Evolutionary conservation across 2,888 invertebrate genomes (phyloP).

Genomic region (Ophion obscuratus): DNA sequence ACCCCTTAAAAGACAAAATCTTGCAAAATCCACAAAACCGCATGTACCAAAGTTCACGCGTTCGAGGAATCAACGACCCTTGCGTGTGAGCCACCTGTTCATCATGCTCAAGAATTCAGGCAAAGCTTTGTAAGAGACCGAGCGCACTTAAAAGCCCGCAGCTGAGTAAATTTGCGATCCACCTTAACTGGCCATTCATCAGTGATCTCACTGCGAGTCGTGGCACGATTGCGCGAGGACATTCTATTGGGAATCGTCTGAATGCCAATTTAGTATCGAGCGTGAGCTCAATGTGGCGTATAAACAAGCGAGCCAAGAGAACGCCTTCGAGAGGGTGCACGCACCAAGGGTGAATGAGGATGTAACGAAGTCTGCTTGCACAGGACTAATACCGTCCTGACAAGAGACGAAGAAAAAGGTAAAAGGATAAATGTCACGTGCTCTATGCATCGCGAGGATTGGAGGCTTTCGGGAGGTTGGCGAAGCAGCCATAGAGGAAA

Average conservation of each 20-base stretch:
- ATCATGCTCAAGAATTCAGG: too few species aligned
- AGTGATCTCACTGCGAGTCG: too few species aligned
- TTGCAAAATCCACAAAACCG: too few species aligned
- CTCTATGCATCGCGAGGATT: slow-evolving; percentile 6
- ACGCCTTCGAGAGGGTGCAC: not conserved
- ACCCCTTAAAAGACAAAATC: too few species aligned
- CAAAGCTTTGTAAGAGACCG: too few species aligned
- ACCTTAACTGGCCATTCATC: too few species aligned
- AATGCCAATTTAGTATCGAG: not conserved
- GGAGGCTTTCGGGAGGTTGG: not conserved
- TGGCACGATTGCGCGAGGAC: not conserved
- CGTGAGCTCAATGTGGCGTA: not conserved
- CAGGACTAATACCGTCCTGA: not conserved
- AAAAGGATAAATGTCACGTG: slow-evolving; percentile 33
- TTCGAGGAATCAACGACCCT: too few species aligned
- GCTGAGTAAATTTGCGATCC: too few species aligned
- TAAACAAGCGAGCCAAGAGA: not conserved
- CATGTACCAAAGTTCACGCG: too few species aligned
- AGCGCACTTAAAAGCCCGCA: too few species aligned
- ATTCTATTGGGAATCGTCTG: slow-evolving; percentile 9
- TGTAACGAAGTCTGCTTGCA: slow-evolving; percentile 27
- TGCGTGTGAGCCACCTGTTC: too few species aligned
- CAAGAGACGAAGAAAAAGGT: slow-evolving; percentile 1
- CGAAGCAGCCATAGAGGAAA: not conserved
- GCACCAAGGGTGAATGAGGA: slow-evolving; percentile 14